Base-by-base conservation (phyloP, 1,140 invertebrate species). In the Drosophila ironensis region DNA sequence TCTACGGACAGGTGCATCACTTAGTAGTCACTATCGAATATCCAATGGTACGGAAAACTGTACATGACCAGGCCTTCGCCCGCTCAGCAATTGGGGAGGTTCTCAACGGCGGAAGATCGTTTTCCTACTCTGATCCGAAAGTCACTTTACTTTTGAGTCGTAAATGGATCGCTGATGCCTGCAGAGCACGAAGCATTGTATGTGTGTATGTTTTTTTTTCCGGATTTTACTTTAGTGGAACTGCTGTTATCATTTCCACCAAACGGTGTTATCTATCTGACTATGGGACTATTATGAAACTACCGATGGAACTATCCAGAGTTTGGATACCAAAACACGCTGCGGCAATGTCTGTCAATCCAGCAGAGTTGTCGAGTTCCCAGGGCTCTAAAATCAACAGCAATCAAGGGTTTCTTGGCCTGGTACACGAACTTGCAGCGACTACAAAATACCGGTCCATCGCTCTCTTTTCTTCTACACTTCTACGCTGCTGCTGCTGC, bases 391-490 rank as follows among this genome's bases (percentile, higher is more conserved):
- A 27, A 42, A 42, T 8, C 40, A 42, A 12, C 19, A 42, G 14
- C 20, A 42, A 9, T 8, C 11, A 27, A 44, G 41, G 24, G 41
- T 24, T 41, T 41, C 22, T 42, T 22, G 20, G 40, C 20, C n/a
- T 19, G 33, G 22, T 51, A 25, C 47, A 12, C 50, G 2, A 28
- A 42, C 20, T 66, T 27, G 41, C 59, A 47, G n/a, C 19, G 35
- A 11, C 53, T 41, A 46, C 37, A 33, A 71, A 71, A 71, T 71
- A 71, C 68, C 68, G 68, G 68, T 71, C 54, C 66, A 47, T 69
- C 63, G 28, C 63, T 68, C 66, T 45, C 63, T 68, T 24, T 41
- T 41, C 42, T 35, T 20, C 16, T 28, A 41, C 35, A 25, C 11
- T 33, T 16, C 17, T 46, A 16, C 19, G 9, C 19, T 8, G 27